phyloP scores from a whole-genome alignment of 2,113 vertebrate genomes.

The Barnardius zonarius region DNA sequence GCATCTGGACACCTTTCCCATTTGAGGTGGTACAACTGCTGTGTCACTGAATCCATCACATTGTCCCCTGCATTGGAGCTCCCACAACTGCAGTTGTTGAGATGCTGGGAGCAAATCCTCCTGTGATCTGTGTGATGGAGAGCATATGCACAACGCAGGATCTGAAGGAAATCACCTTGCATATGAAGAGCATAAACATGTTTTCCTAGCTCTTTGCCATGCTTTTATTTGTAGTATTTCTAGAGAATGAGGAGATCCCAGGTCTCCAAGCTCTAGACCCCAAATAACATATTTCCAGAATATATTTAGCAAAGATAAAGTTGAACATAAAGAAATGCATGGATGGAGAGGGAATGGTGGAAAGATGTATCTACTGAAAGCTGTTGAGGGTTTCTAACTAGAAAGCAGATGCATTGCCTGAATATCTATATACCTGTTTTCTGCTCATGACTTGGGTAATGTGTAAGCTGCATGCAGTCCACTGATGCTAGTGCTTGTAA shows the following conservation, averaged over 20 bases:
- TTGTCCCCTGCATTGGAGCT: not conserved
- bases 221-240: not conserved
- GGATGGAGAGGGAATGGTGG: not conserved
- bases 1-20: not conserved
- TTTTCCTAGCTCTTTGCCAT: not conserved
- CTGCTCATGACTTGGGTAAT: not conserved
- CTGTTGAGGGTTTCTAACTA: not conserved
- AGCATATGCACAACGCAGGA: not conserved
- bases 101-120: not conserved
- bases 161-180: not conserved
- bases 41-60: accelerated
- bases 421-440: not conserved
- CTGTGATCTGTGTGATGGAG: not conserved
- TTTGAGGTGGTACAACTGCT: not conserved
- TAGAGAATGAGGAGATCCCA: not conserved
- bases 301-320: not conserved
- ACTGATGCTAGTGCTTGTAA: not conserved
- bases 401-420: not conserved
- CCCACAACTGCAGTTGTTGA: not conserved
- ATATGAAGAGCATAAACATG: not conserved
- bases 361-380: accelerated
- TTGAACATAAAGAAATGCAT: not conserved
- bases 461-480: not conserved
- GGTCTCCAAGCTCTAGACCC: not conserved
- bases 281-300: not conserved